Evolutionary conservation across 2,888 invertebrate genomes (phyloP), one percentile per base, ranked within the genome.

Genomic region (Lasioglossum pauxillum): DNA sequence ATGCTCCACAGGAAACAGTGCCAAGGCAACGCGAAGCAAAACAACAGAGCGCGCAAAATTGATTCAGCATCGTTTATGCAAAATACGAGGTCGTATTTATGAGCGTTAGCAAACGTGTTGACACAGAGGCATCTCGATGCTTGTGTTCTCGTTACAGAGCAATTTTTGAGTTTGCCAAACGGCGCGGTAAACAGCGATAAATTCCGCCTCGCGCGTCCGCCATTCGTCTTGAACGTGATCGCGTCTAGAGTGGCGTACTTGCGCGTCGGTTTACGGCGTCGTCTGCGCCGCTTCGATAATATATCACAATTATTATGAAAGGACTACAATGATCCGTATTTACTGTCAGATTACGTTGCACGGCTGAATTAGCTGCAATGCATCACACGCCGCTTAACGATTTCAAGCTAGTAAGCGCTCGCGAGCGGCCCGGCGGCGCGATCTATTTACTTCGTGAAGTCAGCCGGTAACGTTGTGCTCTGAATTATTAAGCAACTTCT

Each of bases 401-500:
- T 83, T 87, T 83, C 86, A 5, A 60, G n/a, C 60, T 16, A 60
- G 31, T 27, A 5, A 12, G 23, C n/a, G 57, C 23, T 8, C 53
- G 53, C 10, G 57, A n/a, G 57, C 57, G 57, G 57, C 10, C n/a
- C n/a, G 53, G 8, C 67, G 64, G 23, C 76, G 71, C 60, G 79
- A 85, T 75, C 75, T 79, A 86, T 82, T 85, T 69, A 64, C 80
- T 31, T 64, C 73, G 53, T 31, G 75, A 73, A 69, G 73, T 49
- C 49, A 44, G 75, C 49, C 83, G 35, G 67, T 67, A 76, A 82
- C 82, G 74, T 74, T 80, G 49, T 71, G 71, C 64, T 46, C 75
- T 83, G 84, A 88, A 88, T 88, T 89, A 89, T 89, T 83, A 80
- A 88, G 79, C 80, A 83, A 82, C 76, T 67, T 49, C 84, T 74